Evolutionary conservation across 1,140 invertebrate species (phyloP).

Genomic region (Tyrophagus putrescentiae): DNA sequence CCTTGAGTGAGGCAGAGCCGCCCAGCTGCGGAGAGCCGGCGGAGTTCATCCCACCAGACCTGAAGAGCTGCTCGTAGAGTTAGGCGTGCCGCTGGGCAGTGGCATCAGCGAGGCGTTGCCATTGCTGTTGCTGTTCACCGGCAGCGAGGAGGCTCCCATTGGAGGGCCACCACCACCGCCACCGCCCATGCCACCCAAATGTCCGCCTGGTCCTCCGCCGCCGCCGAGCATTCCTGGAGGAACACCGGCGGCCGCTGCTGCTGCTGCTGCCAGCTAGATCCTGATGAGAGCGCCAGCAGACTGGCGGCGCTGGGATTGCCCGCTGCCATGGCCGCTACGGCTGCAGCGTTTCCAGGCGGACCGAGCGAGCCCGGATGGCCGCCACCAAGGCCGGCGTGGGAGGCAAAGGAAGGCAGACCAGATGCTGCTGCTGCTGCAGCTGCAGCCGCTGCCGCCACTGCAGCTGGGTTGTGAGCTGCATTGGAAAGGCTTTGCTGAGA

Average conservation of each 20-base stretch:
- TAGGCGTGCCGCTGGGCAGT: slow-evolving; percentile 2
- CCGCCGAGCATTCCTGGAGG: neutral
- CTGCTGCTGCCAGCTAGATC: too few relatives aligned
- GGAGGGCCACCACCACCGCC: too few relatives aligned
- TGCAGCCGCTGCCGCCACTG: too few relatives aligned
- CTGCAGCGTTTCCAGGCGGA: slow-evolving; percentile 24
- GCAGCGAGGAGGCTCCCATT: too few relatives aligned
- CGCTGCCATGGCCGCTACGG: slow-evolving; percentile 31
- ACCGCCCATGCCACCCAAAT: slow-evolving; percentile 6
- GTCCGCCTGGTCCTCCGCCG: neutral
- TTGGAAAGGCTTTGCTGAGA: slow-evolving; percentile 62
- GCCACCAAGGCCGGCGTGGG: slow-evolving; percentile 38
- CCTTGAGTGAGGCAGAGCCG: slow-evolving; percentile 5
- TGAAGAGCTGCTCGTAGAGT: neutral
- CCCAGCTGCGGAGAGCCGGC: neutral
- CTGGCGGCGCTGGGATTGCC: slow-evolving; percentile 24
- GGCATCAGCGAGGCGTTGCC: neutral
- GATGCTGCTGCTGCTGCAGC: slow-evolving; percentile 23
- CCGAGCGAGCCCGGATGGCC: too few relatives aligned
- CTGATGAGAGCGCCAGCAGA: slow-evolving; percentile 17
- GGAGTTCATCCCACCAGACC: too few relatives aligned
- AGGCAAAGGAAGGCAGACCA: slow-evolving; percentile 43
- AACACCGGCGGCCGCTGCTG: too few relatives aligned
- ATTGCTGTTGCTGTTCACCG: too few relatives aligned
- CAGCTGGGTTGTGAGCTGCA: slow-evolving; percentile 38